Percentiles rank a stretch among this genome's conserved stretches.
phyloP scores from a whole-genome alignment of 2,888 invertebrate species.

The Eulithis prunata region DNA sequence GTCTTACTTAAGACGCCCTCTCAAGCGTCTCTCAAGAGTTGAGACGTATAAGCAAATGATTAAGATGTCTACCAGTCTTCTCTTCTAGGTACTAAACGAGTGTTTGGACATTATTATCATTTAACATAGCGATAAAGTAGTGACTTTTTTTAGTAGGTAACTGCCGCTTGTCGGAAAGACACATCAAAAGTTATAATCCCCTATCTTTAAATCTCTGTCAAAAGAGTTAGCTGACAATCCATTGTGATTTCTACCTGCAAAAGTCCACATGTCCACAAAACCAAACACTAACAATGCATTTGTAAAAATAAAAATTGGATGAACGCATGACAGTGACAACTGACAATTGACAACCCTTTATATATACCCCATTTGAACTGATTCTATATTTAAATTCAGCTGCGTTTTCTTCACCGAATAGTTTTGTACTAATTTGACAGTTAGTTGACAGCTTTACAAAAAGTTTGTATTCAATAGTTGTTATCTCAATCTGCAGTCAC shows the following conservation, averaged over 20 bases:
- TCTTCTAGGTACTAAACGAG: no score
- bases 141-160: neutral
- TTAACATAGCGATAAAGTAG: no score
- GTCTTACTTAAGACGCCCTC: no score
- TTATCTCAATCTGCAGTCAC: constrained; percentile 57
- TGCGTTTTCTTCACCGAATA: constrained; percentile 64
- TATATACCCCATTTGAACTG: constrained; percentile 43
- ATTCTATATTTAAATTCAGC: constrained; percentile 72
- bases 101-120: no score
- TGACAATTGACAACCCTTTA: constrained; percentile 58
- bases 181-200: constrained; percentile 29
- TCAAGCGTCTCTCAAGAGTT: no score
- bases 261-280: constrained; percentile 47
- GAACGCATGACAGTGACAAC: constrained; percentile 46
- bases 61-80: no score
- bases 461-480: constrained; percentile 53
- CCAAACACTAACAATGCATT: constrained; percentile 52
- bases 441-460: constrained; percentile 68
- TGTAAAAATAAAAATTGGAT: constrained; percentile 72
- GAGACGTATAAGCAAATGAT: no score
- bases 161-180: neutral
- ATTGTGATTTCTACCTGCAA: constrained; percentile 50
- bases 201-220: constrained; percentile 21
- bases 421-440: constrained; percentile 77
- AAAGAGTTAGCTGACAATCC: constrained; percentile 46